Percentiles rank a stretch among this genome's conserved stretches.
phyloP scores from a whole-genome alignment of 1,140 invertebrate genomes.

The Zophobas morio region DNA sequence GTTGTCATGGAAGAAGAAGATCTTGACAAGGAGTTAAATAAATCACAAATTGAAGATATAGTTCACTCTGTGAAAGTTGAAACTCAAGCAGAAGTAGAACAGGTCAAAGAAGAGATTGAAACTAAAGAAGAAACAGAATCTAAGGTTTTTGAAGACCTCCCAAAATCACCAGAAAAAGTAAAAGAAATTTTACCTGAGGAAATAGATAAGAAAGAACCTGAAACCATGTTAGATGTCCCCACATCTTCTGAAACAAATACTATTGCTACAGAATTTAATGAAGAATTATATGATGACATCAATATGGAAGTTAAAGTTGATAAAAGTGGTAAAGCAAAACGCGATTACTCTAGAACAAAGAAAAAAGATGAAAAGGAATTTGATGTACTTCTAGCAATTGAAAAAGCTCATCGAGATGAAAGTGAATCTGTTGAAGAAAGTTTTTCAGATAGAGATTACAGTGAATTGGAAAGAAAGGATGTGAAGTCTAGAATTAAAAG shows the following conservation, averaged over 20 bases:
- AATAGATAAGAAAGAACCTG: conserved; percentile 45
- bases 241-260: conserved; percentile 55
- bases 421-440: conserved; percentile 62
- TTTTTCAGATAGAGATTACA: conserved; percentile 61
- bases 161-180: conserved; percentile 54
- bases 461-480: conserved; percentile 62
- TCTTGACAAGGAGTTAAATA: conserved; percentile 64
- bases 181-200: conserved; percentile 59
- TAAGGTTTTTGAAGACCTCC: conserved; percentile 45
- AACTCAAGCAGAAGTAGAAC: conserved; percentile 50
- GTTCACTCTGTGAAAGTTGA: conserved; percentile 55
- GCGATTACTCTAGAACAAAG: conserved; percentile 68
- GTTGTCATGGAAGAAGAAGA: conserved; percentile 63
- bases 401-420: conserved; percentile 65
- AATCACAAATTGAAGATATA: conserved; percentile 62
- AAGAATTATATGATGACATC: conserved; percentile 70
- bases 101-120: conserved; percentile 24
- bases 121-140: conserved; percentile 38
- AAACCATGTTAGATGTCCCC: conserved; percentile 46
- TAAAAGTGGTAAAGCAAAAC: conserved; percentile 67
- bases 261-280: conserved; percentile 60
- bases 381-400: conserved; percentile 65
- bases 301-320: conserved; percentile 73
- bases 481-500: conserved; percentile 55
- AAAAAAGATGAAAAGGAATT: conserved; percentile 67